Conservation (phyloP, 2,113 vertebrate genomes). For the Rhinolophus sinicus region DNA sequence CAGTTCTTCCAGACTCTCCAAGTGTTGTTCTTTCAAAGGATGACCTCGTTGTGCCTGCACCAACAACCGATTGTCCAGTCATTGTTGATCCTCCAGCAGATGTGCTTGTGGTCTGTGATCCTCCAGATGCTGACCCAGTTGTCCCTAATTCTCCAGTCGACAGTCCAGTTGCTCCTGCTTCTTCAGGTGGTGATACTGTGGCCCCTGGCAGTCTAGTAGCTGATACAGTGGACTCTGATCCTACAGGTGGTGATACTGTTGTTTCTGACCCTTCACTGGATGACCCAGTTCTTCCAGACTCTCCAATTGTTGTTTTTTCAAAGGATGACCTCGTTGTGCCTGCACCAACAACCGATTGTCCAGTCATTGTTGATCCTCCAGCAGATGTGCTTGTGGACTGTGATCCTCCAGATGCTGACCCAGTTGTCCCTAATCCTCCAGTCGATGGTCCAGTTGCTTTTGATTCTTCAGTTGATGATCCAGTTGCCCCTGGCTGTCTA, state of each 20-base stretch:
- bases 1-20: too few relatives aligned
- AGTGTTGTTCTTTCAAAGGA: too few relatives aligned
- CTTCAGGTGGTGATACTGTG: background rate
- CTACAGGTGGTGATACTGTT: background rate
- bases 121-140: background rate
- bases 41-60: too few relatives aligned
- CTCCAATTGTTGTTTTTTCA: too few relatives aligned
- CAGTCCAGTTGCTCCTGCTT: background rate
- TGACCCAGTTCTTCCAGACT: too few relatives aligned
- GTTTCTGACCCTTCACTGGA: background rate
- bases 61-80: background rate
- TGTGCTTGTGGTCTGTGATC: background rate
- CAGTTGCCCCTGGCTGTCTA: background rate
- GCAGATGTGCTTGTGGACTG: too few relatives aligned
- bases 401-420: too few relatives aligned
- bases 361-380: background rate
- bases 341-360: too few relatives aligned
- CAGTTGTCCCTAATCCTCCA: background rate
- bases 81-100: too few relatives aligned
- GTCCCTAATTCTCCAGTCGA: background rate
- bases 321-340: too few relatives aligned
- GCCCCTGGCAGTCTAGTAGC: background rate
- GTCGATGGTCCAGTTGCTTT: too few relatives aligned
- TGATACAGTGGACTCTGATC: background rate
- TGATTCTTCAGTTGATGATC: background rate